phyloP scores from a whole-genome alignment of 2,113 vertebrate species.

The Xerus inauris region DNA sequence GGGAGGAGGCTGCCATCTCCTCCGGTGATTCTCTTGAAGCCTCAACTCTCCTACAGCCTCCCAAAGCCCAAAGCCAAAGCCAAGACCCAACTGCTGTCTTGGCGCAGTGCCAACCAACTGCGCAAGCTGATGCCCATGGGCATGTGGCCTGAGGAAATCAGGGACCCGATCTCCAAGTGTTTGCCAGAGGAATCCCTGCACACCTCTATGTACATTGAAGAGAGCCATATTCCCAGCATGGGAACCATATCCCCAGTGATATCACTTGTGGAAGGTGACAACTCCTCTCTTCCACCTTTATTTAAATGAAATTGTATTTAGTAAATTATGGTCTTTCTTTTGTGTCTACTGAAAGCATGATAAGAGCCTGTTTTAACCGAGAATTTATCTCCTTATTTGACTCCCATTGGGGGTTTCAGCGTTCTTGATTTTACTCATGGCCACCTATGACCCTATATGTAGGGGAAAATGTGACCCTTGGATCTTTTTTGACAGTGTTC shows the following conservation, averaged over 20 bases:
- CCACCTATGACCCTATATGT: not conserved
- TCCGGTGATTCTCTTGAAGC: not conserved
- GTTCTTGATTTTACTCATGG: not conserved
- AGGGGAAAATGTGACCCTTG: not conserved
- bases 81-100: not conserved
- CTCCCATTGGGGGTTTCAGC: not conserved
- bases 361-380: constrained; percentile 1
- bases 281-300: not conserved
- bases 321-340: not conserved
- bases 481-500: not conserved
- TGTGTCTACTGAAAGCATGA: not conserved
- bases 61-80: not conserved
- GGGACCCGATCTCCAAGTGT: not conserved
- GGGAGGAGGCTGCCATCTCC: not conserved
- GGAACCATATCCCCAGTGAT: not conserved
- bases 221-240: not conserved
- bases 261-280: not conserved
- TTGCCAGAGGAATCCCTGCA: not conserved
- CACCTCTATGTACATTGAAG: not conserved
- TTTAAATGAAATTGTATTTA: constrained; percentile 44
- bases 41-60: not conserved
- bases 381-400: not conserved
- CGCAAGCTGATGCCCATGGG: not conserved
- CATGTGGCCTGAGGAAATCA: constrained; percentile 19
- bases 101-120: not conserved